These are phyloP conservation scores for Lutraria lutraria DNA, from an alignment of 2,888 invertebrate genomes.

Conservation along the genomic window DNA sequence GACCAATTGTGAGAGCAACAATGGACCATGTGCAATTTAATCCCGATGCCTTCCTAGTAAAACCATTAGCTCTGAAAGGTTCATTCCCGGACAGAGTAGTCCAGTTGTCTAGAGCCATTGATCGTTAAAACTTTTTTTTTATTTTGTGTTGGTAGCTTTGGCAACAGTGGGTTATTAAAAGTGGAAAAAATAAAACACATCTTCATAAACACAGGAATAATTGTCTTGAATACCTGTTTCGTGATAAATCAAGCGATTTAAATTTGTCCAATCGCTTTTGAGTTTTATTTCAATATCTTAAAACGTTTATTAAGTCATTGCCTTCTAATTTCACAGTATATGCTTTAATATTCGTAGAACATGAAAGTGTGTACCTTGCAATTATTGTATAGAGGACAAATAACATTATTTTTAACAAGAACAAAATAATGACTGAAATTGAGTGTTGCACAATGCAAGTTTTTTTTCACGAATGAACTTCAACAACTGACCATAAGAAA, in stretches of 20 bases:
- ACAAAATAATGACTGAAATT: too few species aligned
- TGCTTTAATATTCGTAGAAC: too few species aligned
- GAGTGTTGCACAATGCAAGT: too few species aligned
- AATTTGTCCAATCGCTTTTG: background rate
- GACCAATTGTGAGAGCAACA: conserved; percentile 81
- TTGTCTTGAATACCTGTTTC: background rate
- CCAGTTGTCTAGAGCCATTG: conserved; percentile 81
- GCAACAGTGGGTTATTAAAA: background rate
- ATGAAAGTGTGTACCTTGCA: too few species aligned
- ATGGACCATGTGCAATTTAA: conserved; percentile 86
- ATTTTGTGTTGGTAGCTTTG: background rate
- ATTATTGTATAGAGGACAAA: too few species aligned
- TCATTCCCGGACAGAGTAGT: conserved; percentile 76
- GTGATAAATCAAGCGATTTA: background rate
- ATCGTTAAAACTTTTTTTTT: conserved; percentile 69
- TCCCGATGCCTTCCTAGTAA: conserved; percentile 84
- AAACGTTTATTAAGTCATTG: too few species aligned
- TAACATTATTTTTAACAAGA: too few species aligned
- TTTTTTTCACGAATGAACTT: too few species aligned
- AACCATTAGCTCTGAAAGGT: conserved; percentile 82
- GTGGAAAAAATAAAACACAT: background rate
- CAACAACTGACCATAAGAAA: too few species aligned
- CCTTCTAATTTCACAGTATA: too few species aligned
- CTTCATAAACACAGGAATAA: background rate
- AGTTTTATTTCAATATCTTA: too few species aligned